Evolutionary conservation across 2,797 vertebrate genomes (phyloP).

Genomic region (Discoglossus pictus): DNA sequence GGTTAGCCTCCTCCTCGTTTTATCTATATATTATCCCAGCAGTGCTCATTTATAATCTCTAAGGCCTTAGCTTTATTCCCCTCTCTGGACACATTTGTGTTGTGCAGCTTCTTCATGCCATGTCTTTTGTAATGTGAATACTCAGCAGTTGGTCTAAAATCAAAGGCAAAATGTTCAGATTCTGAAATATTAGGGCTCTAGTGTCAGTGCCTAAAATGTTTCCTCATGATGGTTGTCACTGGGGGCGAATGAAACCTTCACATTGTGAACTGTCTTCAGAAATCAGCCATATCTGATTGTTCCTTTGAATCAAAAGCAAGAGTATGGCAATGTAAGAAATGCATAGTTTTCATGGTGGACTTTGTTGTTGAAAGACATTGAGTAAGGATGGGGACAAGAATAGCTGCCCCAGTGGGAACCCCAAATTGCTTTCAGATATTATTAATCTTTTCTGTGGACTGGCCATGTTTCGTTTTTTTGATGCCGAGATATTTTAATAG

Average conservation of each 20-base stretch:
- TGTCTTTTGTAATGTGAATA: conserved; percentile 68
- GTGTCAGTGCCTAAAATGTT: conserved; percentile 68
- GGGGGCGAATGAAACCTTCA: conserved; percentile 66
- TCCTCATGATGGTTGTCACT: conserved; percentile 70
- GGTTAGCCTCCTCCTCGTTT: conserved; percentile 32
- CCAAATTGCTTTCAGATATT: conserved; percentile 69
- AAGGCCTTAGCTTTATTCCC: conserved; percentile 66
- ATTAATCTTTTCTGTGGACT: conserved; percentile 62
- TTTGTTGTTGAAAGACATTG: conserved; percentile 73
- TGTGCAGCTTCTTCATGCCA: conserved; percentile 69
- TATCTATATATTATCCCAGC: conserved; percentile 63
- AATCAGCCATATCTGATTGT: conserved; percentile 74
- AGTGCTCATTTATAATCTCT: conserved; percentile 57
- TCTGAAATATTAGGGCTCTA: conserved; percentile 66
- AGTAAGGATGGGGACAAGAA: conserved; percentile 44
- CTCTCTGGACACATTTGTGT: conserved; percentile 65
- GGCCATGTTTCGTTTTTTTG: conserved; percentile 29
- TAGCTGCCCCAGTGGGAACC: conserved; percentile 69
- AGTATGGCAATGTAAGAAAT: conserved; percentile 71
- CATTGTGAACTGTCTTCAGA: conserved; percentile 71
- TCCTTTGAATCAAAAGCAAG: conserved; percentile 73
- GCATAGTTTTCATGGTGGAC: conserved; percentile 66
- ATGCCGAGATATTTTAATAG: conserved; percentile 6
- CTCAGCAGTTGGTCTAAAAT: conserved; percentile 74
- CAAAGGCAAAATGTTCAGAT: conserved; percentile 68